Conservation (phyloP, 2,113 vertebrate species). For the Anolis carolinensis region DNA sequence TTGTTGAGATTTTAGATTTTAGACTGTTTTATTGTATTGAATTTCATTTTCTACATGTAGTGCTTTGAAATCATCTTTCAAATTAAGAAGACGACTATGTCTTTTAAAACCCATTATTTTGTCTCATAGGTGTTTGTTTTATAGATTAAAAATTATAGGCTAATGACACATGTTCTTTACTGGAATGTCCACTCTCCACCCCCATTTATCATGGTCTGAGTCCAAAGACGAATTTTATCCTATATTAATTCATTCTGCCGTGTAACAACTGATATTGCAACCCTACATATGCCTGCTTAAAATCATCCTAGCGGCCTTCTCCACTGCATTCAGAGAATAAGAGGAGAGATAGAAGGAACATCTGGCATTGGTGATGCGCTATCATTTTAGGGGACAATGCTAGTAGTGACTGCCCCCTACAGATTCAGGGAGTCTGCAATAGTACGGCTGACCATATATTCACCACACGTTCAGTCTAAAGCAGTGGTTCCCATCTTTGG, state of each 20-base stretch:
- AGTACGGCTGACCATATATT: background rate
- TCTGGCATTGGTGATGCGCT: background rate
- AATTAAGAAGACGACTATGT: background rate
- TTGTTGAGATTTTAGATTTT: too few relatives aligned
- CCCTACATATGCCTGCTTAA: background rate
- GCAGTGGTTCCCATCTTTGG: too few relatives aligned
- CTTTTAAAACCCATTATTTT: background rate
- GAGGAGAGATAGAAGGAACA: background rate
- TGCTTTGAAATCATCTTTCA: background rate
- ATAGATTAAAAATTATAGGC: background rate
- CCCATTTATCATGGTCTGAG: background rate
- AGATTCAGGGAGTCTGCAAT: background rate
- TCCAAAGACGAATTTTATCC: background rate
- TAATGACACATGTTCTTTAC: background rate
- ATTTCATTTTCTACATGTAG: background rate
- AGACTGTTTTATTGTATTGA: background rate
- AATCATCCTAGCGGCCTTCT: too few relatives aligned
- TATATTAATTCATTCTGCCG: background rate
- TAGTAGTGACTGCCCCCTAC: background rate
- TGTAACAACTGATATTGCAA: background rate
- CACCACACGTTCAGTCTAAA: background rate
- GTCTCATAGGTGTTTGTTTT: background rate
- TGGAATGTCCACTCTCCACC: too few relatives aligned
- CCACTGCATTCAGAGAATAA: background rate
- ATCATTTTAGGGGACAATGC: background rate